Evolutionary conservation across 64 coral and sea anemone species (phyloP).

Genomic region (Pachyseris speciosa): DNA sequence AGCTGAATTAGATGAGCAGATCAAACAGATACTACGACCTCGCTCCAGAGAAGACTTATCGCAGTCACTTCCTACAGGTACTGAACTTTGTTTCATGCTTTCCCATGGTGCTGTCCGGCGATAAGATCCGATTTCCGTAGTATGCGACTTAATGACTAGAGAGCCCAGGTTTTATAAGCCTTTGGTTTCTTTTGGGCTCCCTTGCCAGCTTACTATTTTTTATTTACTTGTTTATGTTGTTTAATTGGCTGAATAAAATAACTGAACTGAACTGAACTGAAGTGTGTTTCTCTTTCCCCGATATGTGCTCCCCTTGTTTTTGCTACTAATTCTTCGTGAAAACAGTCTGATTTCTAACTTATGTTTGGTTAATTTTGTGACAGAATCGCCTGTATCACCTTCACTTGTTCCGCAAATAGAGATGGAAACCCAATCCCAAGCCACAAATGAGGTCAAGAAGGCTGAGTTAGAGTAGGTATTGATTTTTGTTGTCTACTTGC

Average conservation of each 20-base stretch:
- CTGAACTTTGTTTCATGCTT: background rate
- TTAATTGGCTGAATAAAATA: no score
- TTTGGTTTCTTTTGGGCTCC: no score
- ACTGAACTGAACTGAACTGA: no score
- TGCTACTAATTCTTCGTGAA: background rate
- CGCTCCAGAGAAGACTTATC: constrained; percentile 22
- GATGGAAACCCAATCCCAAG: background rate
- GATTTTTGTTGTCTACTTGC: background rate
- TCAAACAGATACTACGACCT: constrained; percentile 58
- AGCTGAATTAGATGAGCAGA: constrained; percentile 42
- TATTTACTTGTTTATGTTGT: no score
- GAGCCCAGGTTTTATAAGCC: no score
- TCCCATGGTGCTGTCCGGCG: no score
- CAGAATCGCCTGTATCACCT: constrained; percentile 3
- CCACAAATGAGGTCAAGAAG: background rate
- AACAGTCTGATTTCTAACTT: background rate
- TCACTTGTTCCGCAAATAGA: background rate
- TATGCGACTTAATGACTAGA: no score
- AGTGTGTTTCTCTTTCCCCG: no score
- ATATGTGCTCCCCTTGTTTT: no score
- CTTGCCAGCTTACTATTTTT: no score
- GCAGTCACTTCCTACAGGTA: background rate
- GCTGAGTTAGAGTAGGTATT: background rate
- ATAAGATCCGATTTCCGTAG: no score
- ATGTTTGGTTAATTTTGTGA: background rate